Percentiles rank a stretch among this genome's conserved stretches.
Conservation (phyloP, 2,113 vertebrate genomes). For the Gambusia holbrooki region DNA sequence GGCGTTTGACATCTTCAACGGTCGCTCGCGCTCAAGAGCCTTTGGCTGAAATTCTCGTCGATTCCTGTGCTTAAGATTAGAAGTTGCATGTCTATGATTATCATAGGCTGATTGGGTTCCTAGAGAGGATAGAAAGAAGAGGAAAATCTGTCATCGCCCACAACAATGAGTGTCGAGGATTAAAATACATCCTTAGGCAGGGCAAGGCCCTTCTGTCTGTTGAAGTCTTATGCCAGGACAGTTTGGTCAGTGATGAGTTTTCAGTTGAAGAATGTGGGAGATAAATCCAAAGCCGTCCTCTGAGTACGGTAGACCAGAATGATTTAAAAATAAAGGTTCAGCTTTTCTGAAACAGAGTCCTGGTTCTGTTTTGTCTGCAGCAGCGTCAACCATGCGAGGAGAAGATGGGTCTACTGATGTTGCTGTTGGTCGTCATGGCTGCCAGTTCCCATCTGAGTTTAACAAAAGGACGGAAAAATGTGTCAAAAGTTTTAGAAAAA, state of each 20-base stretch:
- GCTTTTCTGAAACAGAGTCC: slow-evolving; percentile 46
- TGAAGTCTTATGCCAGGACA: slow-evolving; percentile 31
- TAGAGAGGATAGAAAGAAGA: slow-evolving; percentile 55
- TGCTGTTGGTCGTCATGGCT: slow-evolving; percentile 99
- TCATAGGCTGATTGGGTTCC: slow-evolving; percentile 77
- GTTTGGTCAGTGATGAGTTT: slow-evolving; percentile 53
- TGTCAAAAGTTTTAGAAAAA: not conserved
- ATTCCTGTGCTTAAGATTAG: slow-evolving; percentile 67
- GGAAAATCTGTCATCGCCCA: slow-evolving; percentile 29
- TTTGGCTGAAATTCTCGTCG: slow-evolving; percentile 56
- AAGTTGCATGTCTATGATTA: slow-evolving; percentile 69
- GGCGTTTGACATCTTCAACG: slow-evolving; percentile 40
- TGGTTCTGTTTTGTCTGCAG: slow-evolving; percentile 35
- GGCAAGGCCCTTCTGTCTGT: slow-evolving; percentile 21
- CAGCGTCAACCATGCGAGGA: slow-evolving; percentile 89
- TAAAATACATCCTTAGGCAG: slow-evolving; percentile 42
- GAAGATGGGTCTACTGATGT: slow-evolving; percentile 96
- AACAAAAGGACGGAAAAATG: not conserved
- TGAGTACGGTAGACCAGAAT: slow-evolving; percentile 27
- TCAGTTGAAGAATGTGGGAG: slow-evolving; percentile 46
- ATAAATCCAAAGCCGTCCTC: slow-evolving; percentile 38
- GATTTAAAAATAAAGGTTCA: slow-evolving; percentile 17
- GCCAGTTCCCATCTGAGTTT: slow-evolving; percentile 93
- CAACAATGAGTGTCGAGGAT: slow-evolving; percentile 13
- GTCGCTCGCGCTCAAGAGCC: slow-evolving; percentile 46